These are phyloP conservation scores for Metopia argyrocephala DNA, from an alignment of 2,888 invertebrate genomes.

Conservation along the genomic window DNA sequence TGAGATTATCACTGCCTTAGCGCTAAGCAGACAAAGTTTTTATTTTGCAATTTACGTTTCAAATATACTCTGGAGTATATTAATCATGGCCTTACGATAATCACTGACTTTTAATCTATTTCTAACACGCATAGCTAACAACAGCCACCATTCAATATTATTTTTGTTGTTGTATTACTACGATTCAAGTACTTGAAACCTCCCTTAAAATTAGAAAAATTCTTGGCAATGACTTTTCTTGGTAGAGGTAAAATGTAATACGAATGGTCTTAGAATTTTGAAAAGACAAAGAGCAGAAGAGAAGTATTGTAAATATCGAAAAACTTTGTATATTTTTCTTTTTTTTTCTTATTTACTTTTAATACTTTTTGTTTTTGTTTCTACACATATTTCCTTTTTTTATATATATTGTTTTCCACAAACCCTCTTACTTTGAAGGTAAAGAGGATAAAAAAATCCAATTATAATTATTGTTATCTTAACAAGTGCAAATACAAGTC, in stretches of 20 bases:
- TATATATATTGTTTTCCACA: neutral
- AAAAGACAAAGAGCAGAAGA: neutral
- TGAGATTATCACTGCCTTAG: neutral
- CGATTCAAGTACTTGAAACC: neutral
- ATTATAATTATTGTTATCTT: slow-evolving; percentile 65
- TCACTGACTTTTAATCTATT: slow-evolving; percentile 63
- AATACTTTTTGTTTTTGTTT: slow-evolving; percentile 33
- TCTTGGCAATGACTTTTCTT: slow-evolving; percentile 8
- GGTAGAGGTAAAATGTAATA: neutral
- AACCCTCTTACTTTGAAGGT: neutral
- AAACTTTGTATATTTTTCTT: neutral
- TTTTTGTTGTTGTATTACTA: neutral
- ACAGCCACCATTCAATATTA: neutral
- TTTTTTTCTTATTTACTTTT: slow-evolving; percentile 49
- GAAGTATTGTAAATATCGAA: neutral
- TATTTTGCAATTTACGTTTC: slow-evolving; percentile 66
- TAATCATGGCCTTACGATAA: slow-evolving; percentile 63
- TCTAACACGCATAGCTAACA: slow-evolving; percentile 31
- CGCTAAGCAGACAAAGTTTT: slow-evolving; percentile 35
- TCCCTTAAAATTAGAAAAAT: slow-evolving; percentile 51
- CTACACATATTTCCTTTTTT: neutral
- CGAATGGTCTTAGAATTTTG: slow-evolving; percentile 1
- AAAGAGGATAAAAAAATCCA: slow-evolving; percentile 43
- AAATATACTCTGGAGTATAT: slow-evolving; percentile 68
- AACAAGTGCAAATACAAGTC: slow-evolving; percentile 34